Evolutionary conservation across 2,797 vertebrate species (phyloP), one percentile per base, ranked within the genome.

Genomic region (Diplodus sargus): DNA sequence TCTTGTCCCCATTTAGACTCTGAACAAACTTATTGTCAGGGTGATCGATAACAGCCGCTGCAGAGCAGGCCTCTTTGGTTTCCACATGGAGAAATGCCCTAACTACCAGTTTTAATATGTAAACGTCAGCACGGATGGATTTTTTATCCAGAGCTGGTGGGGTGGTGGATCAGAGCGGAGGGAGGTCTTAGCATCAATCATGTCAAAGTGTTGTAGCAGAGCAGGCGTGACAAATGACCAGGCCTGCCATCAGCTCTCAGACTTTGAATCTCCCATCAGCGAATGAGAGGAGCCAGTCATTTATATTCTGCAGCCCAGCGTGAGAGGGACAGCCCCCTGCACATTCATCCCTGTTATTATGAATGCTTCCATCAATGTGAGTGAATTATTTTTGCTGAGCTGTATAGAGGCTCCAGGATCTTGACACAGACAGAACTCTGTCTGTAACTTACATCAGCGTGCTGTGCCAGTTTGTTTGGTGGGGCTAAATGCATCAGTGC

Each of bases 31-130:
- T 57, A 76, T 83, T 88, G 88, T 93, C 89, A 91, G 70, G 49
- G 74, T 91, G 85, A 92, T 93, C 72, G 83, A 93, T 92, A 90
- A 70, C 71, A 66, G 77, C 78, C 14, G 30, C 76, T 70, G 51
- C 57, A 73, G 72, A 82, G 81, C 79, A 80, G 82, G 75, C 52
- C 48, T 68, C 85, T 64, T 86, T 88, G 91, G 87, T 93, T 94
- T 95, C 87, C 86, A 89, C 81, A 70, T 78, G 79, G 86, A 86
- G 76, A 89, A 91, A 85, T 86, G 85, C 85, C 75, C 84, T 90
- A 91, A 92, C 87, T 87, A 91, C 87, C 77, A 87, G 87, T 91
- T 93, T 89, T 90, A 93, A 91, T 92, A 94, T 92, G 91, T 89
- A 93, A 92, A 95, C 80, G 85, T 94, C 92, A 93, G 92, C 86